A percentile compares a stretch with the other conserved stretches of the same genome.
These are phyloP conservation scores for Theodoxus fluviatilis DNA, from an alignment of 2,888 invertebrate genomes.

Conservation along the genomic window DNA sequence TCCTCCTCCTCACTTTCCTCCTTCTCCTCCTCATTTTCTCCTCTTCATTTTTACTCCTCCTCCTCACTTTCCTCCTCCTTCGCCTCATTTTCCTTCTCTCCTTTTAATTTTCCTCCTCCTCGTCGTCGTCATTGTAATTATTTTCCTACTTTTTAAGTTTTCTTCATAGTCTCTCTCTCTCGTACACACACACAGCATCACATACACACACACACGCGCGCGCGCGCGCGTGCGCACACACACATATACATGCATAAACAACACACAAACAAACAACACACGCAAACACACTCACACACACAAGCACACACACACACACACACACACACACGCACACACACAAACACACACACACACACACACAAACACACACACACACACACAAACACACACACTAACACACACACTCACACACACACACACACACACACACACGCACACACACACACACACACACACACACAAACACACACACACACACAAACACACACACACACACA, in stretches of 20 bases:
- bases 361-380: neutral
- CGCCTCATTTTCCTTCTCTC: too few species aligned
- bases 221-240: conserved; percentile 14
- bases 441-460: conserved; percentile 5
- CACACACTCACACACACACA: neutral
- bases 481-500: conserved; percentile 15
- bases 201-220: neutral
- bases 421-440: conserved; percentile 13
- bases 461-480: conserved; percentile 15
- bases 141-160: too few species aligned
- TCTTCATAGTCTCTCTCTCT: neutral
- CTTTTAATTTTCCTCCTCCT: too few species aligned
- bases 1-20: too few species aligned
- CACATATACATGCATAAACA: neutral
- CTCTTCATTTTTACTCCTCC: too few species aligned
- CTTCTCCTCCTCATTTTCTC: too few species aligned
- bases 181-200: neutral
- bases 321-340: neutral
- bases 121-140: too few species aligned
- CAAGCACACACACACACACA: neutral
- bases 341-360: neutral
- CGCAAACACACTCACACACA: neutral
- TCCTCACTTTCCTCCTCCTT: too few species aligned
- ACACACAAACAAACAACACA: neutral
- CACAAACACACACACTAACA: neutral